phyloP scores from a whole-genome alignment of 2,797 vertebrate species.

The Argya squamiceps region DNA sequence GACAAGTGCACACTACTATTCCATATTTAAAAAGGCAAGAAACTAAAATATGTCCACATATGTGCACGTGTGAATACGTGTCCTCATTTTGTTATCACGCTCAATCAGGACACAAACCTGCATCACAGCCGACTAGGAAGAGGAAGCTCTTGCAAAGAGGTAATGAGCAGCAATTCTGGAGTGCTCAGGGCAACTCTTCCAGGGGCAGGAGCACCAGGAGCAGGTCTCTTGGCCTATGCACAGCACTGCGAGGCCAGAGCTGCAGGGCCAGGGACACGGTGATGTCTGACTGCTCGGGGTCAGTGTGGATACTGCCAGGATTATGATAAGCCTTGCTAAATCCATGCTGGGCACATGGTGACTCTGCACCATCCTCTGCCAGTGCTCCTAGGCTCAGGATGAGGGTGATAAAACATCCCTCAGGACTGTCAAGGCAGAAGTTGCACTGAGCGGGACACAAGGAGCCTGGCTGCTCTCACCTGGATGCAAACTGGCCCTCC shows the following conservation, averaged over 20 bases:
- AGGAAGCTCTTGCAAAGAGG: background rate
- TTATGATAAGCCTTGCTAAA: slow-evolving; percentile 6
- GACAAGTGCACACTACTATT: background rate
- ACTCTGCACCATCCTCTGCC: background rate
- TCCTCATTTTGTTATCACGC: background rate
- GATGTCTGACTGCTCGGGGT: background rate
- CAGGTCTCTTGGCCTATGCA: background rate
- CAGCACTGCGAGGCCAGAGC: background rate
- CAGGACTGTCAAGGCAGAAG: background rate
- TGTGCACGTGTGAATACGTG: background rate
- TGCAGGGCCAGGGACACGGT: background rate
- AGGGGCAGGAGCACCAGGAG: background rate
- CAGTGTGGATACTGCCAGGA: background rate
- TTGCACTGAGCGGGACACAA: background rate
- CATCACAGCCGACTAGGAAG: background rate
- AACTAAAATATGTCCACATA: background rate
- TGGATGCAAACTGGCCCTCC: background rate
- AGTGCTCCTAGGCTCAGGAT: background rate
- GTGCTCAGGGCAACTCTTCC: background rate
- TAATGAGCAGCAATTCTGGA: background rate
- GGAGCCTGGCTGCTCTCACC: background rate
- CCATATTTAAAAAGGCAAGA: background rate
- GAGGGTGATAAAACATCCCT: background rate
- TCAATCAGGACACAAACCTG: background rate
- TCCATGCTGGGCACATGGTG: background rate